Conservation (phyloP, 2,113 vertebrate species). For the Nanorana parkeri region DNA sequence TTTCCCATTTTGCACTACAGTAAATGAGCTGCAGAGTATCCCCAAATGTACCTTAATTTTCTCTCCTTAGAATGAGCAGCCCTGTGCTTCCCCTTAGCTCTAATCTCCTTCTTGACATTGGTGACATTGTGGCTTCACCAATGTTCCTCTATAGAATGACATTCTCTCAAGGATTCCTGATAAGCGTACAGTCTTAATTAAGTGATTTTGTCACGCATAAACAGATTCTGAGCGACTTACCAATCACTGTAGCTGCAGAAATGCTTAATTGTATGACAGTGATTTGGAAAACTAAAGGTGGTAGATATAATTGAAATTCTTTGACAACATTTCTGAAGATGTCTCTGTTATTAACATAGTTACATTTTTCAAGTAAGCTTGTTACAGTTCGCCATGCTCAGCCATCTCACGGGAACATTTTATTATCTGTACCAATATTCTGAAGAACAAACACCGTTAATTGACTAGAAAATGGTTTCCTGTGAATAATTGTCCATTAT, state of each 20-base stretch:
- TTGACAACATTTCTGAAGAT: neutral
- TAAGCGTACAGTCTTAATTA: neutral
- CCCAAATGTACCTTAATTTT: neutral
- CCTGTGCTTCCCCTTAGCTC: neutral
- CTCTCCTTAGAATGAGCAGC: neutral
- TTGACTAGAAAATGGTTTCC: neutral
- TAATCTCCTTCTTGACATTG: no score
- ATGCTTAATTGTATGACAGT: neutral
- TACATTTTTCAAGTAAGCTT: neutral
- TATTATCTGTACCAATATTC: neutral
- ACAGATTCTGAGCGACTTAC: neutral
- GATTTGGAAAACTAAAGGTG: conserved; percentile 14
- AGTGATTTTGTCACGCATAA: conserved; percentile 16
- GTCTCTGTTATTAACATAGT: no score
- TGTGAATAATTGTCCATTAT: no score
- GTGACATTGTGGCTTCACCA: neutral
- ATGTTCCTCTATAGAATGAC: neutral
- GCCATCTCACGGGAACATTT: neutral
- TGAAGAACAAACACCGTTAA: neutral
- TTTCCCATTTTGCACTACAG: conserved; percentile 28
- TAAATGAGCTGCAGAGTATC: conserved; percentile 30
- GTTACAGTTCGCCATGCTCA: neutral
- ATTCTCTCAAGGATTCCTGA: neutral
- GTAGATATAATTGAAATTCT: neutral
- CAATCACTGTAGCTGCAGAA: neutral